phyloP scores from a whole-genome alignment of 2,797 vertebrate species.

The Premnoplex brunnescens region DNA sequence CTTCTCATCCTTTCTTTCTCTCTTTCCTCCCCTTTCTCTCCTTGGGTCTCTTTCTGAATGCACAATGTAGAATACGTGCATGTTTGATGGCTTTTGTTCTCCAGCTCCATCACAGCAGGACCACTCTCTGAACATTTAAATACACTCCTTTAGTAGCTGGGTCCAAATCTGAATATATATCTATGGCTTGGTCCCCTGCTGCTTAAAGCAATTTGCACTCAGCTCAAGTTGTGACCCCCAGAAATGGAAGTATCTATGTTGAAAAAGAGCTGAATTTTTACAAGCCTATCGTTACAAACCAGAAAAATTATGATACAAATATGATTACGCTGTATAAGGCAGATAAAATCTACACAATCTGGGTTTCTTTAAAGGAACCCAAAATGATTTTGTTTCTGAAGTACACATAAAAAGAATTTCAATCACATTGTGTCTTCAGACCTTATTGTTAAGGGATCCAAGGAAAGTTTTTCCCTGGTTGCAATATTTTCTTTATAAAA shows the following conservation, averaged over 20 bases:
- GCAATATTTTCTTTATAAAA: constrained; percentile 43
- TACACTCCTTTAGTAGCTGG: neutral
- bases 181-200: neutral
- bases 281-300: neutral
- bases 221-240: constrained; percentile 32
- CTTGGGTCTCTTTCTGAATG: neutral
- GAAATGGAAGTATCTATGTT: constrained; percentile 20
- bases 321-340: constrained; percentile 20
- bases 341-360: constrained; percentile 44
- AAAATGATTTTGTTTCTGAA: neutral
- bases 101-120: neutral
- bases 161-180: neutral
- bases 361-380: neutral
- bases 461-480: constrained; percentile 11
- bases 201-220: constrained; percentile 33
- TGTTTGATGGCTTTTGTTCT: neutral
- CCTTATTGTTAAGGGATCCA: constrained; percentile 3
- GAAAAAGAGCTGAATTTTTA: constrained; percentile 41
- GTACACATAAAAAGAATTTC: constrained; percentile 12
- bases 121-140: neutral
- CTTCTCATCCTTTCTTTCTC: neutral
- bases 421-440: constrained; percentile 4
- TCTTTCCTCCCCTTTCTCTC: neutral
- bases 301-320: constrained; percentile 43
- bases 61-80: neutral